phyloP scores from a whole-genome alignment of 1,140 invertebrate genomes.

The Trichonephila inaurata region DNA sequence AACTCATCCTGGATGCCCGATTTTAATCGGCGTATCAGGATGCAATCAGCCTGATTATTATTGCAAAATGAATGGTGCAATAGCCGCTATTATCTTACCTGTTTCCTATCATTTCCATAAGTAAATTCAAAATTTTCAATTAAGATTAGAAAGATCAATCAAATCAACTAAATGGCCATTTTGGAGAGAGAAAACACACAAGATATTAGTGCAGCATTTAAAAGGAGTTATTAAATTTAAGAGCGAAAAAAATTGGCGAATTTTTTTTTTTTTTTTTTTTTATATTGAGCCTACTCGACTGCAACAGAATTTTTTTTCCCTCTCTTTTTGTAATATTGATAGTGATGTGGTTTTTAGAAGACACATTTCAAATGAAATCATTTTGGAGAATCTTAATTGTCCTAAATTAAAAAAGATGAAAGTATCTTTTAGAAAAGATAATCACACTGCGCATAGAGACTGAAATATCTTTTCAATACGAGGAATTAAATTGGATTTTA shows the following conservation, averaged over 20 bases:
- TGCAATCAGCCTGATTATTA: slow-evolving; percentile 39
- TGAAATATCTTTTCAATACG: neutral
- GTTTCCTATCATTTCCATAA: slow-evolving; percentile 4
- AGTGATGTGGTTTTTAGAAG: neutral
- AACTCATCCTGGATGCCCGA: neutral
- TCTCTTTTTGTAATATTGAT: neutral
- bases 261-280: too few relatives aligned
- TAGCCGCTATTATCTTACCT: slow-evolving; percentile 27
- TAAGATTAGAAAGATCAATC: slow-evolving; percentile 41
- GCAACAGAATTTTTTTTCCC: neutral
- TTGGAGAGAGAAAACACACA: neutral
- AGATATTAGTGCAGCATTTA: neutral
- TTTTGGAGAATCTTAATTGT: neutral
- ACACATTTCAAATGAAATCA: neutral
- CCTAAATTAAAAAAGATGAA: slow-evolving; percentile 3
- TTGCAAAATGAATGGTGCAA: neutral
- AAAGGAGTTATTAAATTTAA: slow-evolving; percentile 19
- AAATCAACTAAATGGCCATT: slow-evolving; percentile 31
- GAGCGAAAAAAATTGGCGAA: neutral
- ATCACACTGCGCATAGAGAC: neutral
- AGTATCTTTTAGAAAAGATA: neutral
- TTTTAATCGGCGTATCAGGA: slow-evolving; percentile 38
- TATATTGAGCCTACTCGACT: neutral
- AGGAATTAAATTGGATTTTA: slow-evolving; percentile 27
- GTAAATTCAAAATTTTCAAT: slow-evolving; percentile 47